A percentile compares a stretch with the other conserved stretches of the same genome.
phyloP scores from a whole-genome alignment of 53 echinoderm and acorn worm species.

The Holothuria scabra region DNA sequence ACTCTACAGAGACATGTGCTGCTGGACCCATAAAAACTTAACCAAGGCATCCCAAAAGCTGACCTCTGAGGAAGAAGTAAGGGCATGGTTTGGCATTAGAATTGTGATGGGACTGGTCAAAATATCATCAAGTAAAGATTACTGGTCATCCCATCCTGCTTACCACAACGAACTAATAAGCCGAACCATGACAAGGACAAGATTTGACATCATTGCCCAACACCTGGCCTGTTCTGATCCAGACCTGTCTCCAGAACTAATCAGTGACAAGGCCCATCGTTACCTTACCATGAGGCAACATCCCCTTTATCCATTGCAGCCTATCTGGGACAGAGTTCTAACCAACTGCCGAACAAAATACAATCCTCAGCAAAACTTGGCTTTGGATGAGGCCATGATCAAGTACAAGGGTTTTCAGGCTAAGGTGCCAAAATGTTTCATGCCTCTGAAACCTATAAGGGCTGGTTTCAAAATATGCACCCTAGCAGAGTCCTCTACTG shows the following conservation, averaged over 20 bases:
- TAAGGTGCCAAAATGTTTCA: background rate
- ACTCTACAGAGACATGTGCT: too few species aligned
- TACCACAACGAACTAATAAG: slow-evolving; percentile 33
- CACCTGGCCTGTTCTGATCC: slow-evolving; percentile 8
- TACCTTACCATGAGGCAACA: background rate
- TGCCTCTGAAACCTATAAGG: too few species aligned
- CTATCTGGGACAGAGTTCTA: slow-evolving; percentile 41
- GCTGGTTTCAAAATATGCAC: too few species aligned
- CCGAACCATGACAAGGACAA: slow-evolving; percentile 26
- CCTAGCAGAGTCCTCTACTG: background rate
- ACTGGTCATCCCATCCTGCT: slow-evolving; percentile 50
- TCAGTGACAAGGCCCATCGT: background rate
- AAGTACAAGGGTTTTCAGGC: slow-evolving; percentile 48
- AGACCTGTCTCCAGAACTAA: background rate
- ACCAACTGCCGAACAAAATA: background rate
- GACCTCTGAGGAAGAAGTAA: slow-evolving; percentile 25
- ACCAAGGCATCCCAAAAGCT: background rate
- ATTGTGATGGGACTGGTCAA: slow-evolving; percentile 35
- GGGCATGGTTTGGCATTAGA: slow-evolving; percentile 52
- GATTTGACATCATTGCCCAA: slow-evolving; percentile 31
- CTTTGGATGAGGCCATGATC: slow-evolving; percentile 24
- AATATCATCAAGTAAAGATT: background rate
- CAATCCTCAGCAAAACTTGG: background rate
- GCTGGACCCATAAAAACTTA: too few species aligned
- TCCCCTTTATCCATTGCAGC: slow-evolving; percentile 17